Percentiles rank a stretch among this genome's conserved stretches.
phyloP scores from a whole-genome alignment of 2,113 vertebrate genomes.

The Echinops telfairi region DNA sequence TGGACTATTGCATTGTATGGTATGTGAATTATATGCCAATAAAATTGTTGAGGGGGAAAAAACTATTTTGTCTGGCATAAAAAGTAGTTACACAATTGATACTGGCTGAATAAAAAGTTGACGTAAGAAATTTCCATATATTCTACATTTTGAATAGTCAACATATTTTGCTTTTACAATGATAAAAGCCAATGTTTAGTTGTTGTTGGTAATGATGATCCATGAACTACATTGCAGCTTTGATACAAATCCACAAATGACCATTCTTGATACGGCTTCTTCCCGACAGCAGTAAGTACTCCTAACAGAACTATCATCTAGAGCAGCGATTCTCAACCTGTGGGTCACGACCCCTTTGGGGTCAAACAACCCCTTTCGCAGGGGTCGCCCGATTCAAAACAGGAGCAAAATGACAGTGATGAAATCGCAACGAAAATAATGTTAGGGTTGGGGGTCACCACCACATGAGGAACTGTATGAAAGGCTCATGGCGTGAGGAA shows the following conservation, averaged over 20 bases:
- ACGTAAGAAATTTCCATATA: slow-evolving; percentile 14
- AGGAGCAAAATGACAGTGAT: too few relatives aligned
- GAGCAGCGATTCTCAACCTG: too few relatives aligned
- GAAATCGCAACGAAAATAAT: too few relatives aligned
- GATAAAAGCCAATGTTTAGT: slow-evolving; percentile 60
- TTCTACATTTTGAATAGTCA: slow-evolving; percentile 39
- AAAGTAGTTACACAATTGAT: background rate
- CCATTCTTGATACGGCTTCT: slow-evolving; percentile 59
- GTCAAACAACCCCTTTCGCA: too few relatives aligned
- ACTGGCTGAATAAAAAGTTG: background rate
- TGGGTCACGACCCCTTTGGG: too few relatives aligned
- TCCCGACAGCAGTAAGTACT: slow-evolving; percentile 13
- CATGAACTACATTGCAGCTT: background rate
- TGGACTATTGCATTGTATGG: too few relatives aligned
- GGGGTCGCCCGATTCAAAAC: too few relatives aligned
- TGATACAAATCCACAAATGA: slow-evolving; percentile 56
- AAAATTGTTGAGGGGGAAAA: too few relatives aligned
- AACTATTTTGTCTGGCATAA: background rate
- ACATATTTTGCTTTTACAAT: slow-evolving; percentile 31
- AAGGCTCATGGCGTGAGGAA: too few relatives aligned
- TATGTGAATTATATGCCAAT: too few relatives aligned
- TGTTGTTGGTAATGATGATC: slow-evolving; percentile 18
- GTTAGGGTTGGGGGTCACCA: too few relatives aligned
- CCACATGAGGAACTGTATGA: too few relatives aligned
- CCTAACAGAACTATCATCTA: slow-evolving; percentile 29